phyloP scores from a whole-genome alignment of 2,113 vertebrate genomes.

The Oenanthe oenanthe region DNA sequence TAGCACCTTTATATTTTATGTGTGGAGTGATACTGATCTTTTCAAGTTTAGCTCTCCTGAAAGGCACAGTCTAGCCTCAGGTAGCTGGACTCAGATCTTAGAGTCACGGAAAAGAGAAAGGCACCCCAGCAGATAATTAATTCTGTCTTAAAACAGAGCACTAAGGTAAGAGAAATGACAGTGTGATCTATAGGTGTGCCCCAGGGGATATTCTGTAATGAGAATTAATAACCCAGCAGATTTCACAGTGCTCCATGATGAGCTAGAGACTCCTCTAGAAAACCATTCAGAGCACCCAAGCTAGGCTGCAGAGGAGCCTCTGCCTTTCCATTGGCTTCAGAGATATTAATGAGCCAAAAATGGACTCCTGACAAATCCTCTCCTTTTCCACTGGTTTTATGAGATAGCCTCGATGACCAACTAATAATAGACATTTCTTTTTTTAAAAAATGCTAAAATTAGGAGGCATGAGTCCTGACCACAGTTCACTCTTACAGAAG shows the following conservation, averaged over 20 bases:
- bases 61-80: not conserved
- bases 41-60: not conserved
- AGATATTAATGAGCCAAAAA: not conserved
- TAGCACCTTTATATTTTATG: not conserved
- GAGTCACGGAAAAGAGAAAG: not conserved
- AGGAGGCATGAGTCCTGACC: not conserved
- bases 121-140: not conserved
- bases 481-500: not conserved
- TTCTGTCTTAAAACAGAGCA: constrained; percentile 21
- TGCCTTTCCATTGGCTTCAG: not conserved
- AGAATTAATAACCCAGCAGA: not conserved
- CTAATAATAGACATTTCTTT: not conserved
- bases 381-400: not conserved
- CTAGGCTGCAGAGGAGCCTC: not conserved
- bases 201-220: constrained; percentile 13
- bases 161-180: constrained; percentile 4
- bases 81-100: not conserved
- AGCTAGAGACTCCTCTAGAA: not conserved
- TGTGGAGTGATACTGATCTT: not conserved
- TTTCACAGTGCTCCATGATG: not conserved
- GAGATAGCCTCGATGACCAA: not conserved
- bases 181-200: constrained; percentile 14
- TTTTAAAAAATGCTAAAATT: not conserved
- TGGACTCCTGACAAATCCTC: not conserved
- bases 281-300: not conserved